Base-by-base conservation (phyloP, 2,888 invertebrate species). In the Oscheius sp. region DNA sequence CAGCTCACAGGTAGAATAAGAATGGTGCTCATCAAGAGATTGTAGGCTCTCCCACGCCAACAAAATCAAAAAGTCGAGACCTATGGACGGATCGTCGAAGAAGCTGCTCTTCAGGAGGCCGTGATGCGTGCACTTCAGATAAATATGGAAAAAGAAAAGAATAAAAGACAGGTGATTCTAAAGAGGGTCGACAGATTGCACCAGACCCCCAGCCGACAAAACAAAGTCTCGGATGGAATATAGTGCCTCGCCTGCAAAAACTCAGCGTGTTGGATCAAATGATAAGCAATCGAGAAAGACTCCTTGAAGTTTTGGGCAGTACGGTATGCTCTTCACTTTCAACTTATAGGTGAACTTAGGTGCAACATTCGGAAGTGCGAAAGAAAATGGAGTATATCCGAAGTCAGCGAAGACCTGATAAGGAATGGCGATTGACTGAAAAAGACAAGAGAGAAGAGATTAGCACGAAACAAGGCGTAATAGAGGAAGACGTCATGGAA, bases 321-420 rank as follows among this genome's bases (percentile, higher is more conserved):
- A 66, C 52, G 52, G 66, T 63, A 25, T 13, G 29, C 18, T 58
- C 13, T 58, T 1, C 2, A 9, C 27, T n/a, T 25, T 27, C 27
- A 1, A 29, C 58, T 25, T 13, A 9, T 27, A n/a, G 1, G 12
- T 27, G n/a, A 13, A n/a, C 27, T 56, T 18, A 66, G 66, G 25
- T 66, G 9, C 49, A 35, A n/a, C 52, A 52, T 35, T 52, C 52
- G 9, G 66, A 66, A 35, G 18, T 66, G 13, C 46, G 52, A 5
- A 25, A 49, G 25, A 66, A 66, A 27, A 66, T 66, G 66, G 52
- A 66, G 52, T 52, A 52, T 18, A 66, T 66, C 29, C n/a, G 49
- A 16, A 66, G 52, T 52, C 52, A 52, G 18, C 23, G 66, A 27
- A 16, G 55, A 25, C 27, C 16, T 25, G 58, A 25, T n/a, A 58